Evolutionary conservation across 2,888 invertebrate genomes (phyloP).

Genomic region (Muscina levida): DNA sequence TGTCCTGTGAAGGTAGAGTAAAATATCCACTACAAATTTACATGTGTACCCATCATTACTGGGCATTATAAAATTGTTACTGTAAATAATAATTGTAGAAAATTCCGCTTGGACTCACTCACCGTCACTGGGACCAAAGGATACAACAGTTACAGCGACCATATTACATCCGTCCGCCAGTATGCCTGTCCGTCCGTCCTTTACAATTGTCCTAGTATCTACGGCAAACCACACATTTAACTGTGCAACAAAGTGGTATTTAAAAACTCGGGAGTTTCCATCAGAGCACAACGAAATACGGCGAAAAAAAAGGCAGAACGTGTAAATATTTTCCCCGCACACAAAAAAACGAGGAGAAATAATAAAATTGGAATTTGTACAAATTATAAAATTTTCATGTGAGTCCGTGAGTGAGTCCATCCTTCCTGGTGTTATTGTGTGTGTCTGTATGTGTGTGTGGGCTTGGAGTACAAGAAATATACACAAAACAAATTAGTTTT

Average conservation of each 20-base stretch:
- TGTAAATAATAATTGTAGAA: neutral
- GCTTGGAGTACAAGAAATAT: neutral
- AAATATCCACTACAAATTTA: neutral
- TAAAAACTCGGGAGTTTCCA: neutral
- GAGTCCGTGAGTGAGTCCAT: neutral
- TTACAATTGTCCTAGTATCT: too few relatives aligned
- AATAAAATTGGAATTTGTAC: conserved; percentile 11
- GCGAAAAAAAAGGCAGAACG: neutral
- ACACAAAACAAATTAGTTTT: conserved; percentile 18
- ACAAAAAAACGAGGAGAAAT: neutral
- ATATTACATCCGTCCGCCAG: neutral
- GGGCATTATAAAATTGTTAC: neutral
- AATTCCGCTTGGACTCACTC: neutral
- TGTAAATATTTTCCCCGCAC: neutral
- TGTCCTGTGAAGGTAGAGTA: too few relatives aligned
- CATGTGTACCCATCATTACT: neutral
- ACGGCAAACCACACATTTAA: too few relatives aligned
- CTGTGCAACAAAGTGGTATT: neutral
- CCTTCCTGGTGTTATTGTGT: too few relatives aligned
- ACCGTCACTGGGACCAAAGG: neutral
- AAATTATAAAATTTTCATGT: neutral
- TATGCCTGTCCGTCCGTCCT: neutral
- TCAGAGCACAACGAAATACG: neutral
- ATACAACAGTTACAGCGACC: neutral
- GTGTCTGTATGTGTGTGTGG: conserved; percentile 5